phyloP scores from a whole-genome alignment of 2,888 invertebrate species.

The Strigamia maritima region DNA sequence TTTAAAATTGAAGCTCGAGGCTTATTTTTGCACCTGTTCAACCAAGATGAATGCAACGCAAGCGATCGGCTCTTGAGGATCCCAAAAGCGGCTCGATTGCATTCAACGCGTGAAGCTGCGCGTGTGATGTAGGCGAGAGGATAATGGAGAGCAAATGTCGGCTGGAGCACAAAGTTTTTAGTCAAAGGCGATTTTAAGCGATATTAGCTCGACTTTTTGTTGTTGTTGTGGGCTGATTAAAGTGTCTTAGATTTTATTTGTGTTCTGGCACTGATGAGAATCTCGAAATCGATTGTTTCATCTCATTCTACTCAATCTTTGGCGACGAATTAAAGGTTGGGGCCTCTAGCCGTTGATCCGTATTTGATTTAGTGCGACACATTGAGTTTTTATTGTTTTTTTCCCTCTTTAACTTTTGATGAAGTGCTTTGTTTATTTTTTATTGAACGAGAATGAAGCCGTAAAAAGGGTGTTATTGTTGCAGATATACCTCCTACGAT shows the following conservation, averaged over 20 bases:
- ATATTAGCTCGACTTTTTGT: background rate
- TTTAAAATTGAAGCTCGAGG: background rate
- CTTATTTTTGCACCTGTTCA: background rate
- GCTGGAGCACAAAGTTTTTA: background rate
- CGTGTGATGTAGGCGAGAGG: background rate
- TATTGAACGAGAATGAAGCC: background rate
- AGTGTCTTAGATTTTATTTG: background rate
- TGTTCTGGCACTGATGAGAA: background rate
- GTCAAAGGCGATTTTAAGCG: too few relatives aligned
- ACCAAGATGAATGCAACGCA: background rate
- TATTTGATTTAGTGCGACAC: background rate
- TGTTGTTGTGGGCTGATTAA: background rate
- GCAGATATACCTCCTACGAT: slow-evolving; percentile 71
- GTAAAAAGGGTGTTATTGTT: background rate
- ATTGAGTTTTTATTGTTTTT: background rate
- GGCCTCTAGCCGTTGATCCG: background rate
- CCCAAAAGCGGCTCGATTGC: too few relatives aligned
- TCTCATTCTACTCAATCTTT: background rate
- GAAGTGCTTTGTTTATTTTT: background rate
- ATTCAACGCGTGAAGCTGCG: background rate
- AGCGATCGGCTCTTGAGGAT: background rate
- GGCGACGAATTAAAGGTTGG: background rate
- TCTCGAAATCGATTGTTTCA: background rate
- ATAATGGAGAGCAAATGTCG: background rate
- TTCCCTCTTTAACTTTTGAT: background rate